Percentiles rank a stretch among this genome's conserved stretches.
Evolutionary conservation across 2,797 vertebrate species (phyloP).

Genomic region (Ciconia nigra): DNA sequence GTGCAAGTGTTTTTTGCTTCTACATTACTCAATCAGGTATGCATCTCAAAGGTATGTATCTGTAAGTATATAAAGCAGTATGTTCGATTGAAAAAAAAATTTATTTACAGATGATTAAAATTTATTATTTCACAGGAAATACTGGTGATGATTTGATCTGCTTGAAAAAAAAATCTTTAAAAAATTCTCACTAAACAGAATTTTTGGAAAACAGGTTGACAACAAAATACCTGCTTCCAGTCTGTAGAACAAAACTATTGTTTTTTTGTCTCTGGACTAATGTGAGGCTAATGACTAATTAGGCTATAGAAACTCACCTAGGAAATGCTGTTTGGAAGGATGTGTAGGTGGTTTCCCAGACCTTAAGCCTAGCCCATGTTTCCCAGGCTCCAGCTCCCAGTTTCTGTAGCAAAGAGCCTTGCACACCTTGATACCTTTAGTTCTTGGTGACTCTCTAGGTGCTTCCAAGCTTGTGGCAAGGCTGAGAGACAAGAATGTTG

Average conservation of each 20-base stretch:
- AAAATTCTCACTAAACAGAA: background rate
- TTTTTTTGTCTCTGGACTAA: background rate
- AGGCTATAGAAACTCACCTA: background rate
- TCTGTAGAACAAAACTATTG: background rate
- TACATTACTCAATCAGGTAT: background rate
- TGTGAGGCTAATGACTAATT: background rate
- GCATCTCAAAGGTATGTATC: background rate
- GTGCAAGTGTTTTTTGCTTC: background rate
- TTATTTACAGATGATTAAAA: background rate
- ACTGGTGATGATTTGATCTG: background rate
- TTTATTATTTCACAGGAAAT: background rate
- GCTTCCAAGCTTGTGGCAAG: background rate
- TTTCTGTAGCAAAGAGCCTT: background rate
- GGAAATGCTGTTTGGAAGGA: background rate
- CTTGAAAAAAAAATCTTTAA: background rate
- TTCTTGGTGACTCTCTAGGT: background rate
- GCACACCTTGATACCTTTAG: background rate
- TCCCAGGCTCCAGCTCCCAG: background rate
- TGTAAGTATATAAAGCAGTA: background rate
- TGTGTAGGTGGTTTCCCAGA: background rate
- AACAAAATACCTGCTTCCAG: background rate
- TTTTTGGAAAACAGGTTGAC: background rate
- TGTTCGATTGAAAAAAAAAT: background rate
- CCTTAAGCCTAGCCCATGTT: background rate
- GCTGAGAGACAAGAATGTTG: background rate